Base-by-base conservation (phyloP, 2,888 invertebrate species). In the Cerastis rubricosa region DNA sequence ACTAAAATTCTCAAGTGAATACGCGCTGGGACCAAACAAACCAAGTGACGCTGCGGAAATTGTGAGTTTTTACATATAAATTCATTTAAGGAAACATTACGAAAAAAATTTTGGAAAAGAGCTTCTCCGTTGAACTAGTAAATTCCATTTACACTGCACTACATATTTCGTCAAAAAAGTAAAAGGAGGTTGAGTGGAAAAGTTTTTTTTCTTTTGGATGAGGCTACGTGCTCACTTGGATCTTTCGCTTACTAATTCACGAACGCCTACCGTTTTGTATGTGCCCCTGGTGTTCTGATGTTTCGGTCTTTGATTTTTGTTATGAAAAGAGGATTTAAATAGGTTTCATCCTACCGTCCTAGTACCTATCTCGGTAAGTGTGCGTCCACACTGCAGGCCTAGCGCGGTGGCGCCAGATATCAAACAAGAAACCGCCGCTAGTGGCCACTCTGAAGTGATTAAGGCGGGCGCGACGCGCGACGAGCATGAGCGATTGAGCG, bases 121-220 rank as follows among this genome's bases (percentile, higher is more conserved):
- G n/a, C 40, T 29, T 47, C 8, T 1, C 49, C 17, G 43, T 6
- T 54, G 29, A 49, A 49, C 29, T 54, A 66, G 45, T 45, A 69
- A 80, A 65, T 65, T 64, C n/a, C n/a, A 45, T 80, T 45, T 51
- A 75, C 49, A 70, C 54, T 54, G 40, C 51, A 49, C 51, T 61
- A 69, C 80, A 75, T 40, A 67, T 54, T 74, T 73, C 19, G 43
- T 47, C 4, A 35, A 49, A 80, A 69, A 59, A 65, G 54, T 25
- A 63, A 51, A 65, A 47, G 35, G 8, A 11, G 67, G 51, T n/a
- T 11, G 49, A 25, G 1, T 51, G 40, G 40, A 29, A 25, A 6
- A 7, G 0, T 9, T 12, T 49, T 66, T 64, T 70, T 68, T 49
- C 29, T 67, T 65, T 74, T 47, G 4, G 2, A 22, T 2, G 22